Evolutionary conservation across 1,140 invertebrate genomes (phyloP).

Genomic region (Hesperophylax magnus): DNA sequence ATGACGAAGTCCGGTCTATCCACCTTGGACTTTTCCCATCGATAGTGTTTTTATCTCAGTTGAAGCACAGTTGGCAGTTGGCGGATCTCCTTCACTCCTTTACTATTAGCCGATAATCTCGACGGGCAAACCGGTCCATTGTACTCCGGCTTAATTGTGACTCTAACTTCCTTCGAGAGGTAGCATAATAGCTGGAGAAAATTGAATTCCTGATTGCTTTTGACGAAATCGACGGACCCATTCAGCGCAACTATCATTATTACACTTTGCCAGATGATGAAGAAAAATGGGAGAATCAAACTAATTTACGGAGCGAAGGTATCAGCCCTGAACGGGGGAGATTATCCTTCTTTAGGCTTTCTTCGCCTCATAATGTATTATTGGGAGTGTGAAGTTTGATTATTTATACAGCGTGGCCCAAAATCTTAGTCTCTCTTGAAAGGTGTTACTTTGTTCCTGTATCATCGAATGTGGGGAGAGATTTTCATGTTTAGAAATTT

Average conservation of each 20-base stretch:
- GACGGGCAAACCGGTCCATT: constrained; percentile 51
- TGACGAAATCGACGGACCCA: constrained; percentile 44
- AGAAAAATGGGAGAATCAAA: constrained; percentile 35
- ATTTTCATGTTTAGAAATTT: too few species aligned
- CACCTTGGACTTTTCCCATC: constrained; percentile 6
- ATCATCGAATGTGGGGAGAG: too few species aligned
- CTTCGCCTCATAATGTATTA: too few species aligned
- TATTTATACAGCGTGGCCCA: too few species aligned
- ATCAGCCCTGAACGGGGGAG: neutral
- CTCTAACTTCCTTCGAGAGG: constrained; percentile 25
- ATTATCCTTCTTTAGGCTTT: neutral
- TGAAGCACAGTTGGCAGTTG: constrained; percentile 35
- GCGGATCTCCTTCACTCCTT: constrained; percentile 13
- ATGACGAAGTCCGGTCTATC: too few species aligned
- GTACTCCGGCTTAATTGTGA: constrained; percentile 51
- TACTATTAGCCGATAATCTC: constrained; percentile 52
- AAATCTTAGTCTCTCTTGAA: too few species aligned
- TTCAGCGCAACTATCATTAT: constrained; percentile 40
- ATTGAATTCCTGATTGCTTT: constrained; percentile 57
- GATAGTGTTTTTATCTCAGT: constrained; percentile 51
- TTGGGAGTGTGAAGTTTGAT: too few species aligned
- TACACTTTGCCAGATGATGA: constrained; percentile 35
- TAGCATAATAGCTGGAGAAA: constrained; percentile 48
- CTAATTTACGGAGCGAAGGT: constrained; percentile 23
- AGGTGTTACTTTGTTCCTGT: too few species aligned